Evolutionary conservation across 1,140 invertebrate genomes (phyloP).

Genomic region (Aphidius gifuensis): DNA sequence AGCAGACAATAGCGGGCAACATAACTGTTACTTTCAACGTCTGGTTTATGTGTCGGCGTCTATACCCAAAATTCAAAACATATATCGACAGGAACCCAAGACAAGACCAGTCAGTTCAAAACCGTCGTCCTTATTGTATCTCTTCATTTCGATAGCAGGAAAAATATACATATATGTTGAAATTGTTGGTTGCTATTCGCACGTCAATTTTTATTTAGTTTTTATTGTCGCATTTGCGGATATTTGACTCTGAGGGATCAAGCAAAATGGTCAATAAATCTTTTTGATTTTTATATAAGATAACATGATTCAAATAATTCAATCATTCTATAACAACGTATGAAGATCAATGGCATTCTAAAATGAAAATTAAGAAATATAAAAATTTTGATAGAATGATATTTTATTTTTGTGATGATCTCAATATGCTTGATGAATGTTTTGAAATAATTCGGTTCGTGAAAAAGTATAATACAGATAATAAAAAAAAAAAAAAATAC

Average conservation of each 20-base stretch:
- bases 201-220: too few species aligned
- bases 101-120: constrained; percentile 24
- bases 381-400: background rate
- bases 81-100: constrained; percentile 13
- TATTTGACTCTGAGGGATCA: too few species aligned
- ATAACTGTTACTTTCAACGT: background rate
- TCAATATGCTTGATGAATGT: too few species aligned
- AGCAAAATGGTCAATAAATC: background rate
- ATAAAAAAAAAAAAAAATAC: too few species aligned
- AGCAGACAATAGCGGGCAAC: too few species aligned
- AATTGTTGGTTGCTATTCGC: too few species aligned
- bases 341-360: background rate
- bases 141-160: constrained; percentile 15
- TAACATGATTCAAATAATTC: constrained; percentile 13
- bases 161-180: background rate
- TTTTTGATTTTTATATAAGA: constrained; percentile 8
- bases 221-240: too few species aligned
- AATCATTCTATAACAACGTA: constrained; percentile 3
- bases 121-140: constrained; percentile 15
- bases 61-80: background rate
- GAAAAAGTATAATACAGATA: too few species aligned
- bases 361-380: constrained; percentile 8
- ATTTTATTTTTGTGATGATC: too few species aligned
- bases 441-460: too few species aligned
- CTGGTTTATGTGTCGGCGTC: constrained; percentile 9